Evolutionary conservation across 1,140 invertebrate species (phyloP).

Genomic region (Onthophagus taurus): DNA sequence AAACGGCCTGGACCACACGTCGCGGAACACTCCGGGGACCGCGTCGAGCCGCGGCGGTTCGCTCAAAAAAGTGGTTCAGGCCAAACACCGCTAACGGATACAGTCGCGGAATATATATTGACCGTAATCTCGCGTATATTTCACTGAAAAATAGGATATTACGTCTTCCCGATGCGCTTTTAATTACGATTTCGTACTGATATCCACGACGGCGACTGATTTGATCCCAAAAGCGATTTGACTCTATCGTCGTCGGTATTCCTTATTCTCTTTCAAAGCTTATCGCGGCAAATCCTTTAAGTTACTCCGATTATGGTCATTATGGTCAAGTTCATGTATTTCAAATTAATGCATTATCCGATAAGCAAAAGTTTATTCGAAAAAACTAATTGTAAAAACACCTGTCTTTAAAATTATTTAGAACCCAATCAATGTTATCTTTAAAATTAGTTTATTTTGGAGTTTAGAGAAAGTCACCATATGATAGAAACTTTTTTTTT

Average conservation of each 20-base stretch:
- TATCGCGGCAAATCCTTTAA: neutral
- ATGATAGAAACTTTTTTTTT: no score
- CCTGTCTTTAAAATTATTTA: no score
- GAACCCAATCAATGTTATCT: no score
- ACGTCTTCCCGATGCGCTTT: neutral
- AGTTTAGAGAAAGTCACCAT: no score
- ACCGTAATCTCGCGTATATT: conserved; percentile 5
- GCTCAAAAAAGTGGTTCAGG: conserved; percentile 8
- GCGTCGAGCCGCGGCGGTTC: neutral
- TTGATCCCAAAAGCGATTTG: no score
- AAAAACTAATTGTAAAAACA: no score
- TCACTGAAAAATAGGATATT: conserved; percentile 2
- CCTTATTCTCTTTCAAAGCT: neutral
- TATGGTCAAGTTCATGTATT: conserved; percentile 3
- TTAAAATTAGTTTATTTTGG: no score
- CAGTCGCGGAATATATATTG: conserved; percentile 9
- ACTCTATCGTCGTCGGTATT: no score
- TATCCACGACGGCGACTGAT: no score
- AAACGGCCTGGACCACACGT: conserved; percentile 8
- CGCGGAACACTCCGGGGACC: conserved; percentile 5
- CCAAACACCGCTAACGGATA: conserved; percentile 6
- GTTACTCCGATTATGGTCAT: neutral
- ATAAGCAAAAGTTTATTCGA: no score
- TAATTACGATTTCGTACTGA: conserved; percentile 9
- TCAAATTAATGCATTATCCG: neutral